A percentile compares a stretch with the other conserved stretches of the same genome.
These are phyloP conservation scores for Drosophila malerkotliana DNA, from an alignment of 1,140 invertebrate genomes.

Conservation along the genomic window DNA sequence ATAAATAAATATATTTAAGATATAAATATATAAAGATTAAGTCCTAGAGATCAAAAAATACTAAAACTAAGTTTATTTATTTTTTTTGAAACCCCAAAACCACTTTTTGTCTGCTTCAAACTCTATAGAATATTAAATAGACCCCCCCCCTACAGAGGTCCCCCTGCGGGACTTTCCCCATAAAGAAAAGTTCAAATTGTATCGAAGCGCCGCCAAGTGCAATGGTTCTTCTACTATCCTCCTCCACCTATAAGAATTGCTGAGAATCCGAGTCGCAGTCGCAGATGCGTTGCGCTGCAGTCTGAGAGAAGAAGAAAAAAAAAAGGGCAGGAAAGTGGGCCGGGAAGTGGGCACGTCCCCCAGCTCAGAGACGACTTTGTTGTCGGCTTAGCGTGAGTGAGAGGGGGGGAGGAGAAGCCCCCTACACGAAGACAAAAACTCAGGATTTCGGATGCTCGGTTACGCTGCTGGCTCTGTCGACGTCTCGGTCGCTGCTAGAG, in stretches of 20 bases:
- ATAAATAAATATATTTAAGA: too few species aligned
- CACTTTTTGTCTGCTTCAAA: too few species aligned
- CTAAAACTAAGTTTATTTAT: too few species aligned
- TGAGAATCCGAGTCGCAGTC: conserved; percentile 32
- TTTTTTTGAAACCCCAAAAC: too few species aligned
- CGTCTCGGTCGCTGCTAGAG: conserved; percentile 15
- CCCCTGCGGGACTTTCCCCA: conserved; percentile 37
- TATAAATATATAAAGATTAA: too few species aligned
- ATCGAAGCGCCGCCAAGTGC: conserved; percentile 67
- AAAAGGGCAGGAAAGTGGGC: conserved; percentile 18
- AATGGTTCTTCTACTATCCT: conserved; percentile 9
- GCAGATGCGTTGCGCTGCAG: conserved; percentile 45
- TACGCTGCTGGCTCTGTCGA: conserved; percentile 22
- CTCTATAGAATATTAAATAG: too few species aligned
- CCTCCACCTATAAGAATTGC: conserved; percentile 8
- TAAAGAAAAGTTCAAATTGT: conserved; percentile 79
- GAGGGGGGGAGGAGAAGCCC: conserved; percentile 28
- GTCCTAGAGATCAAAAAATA: too few species aligned
- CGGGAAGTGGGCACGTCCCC: conserved; percentile 10
- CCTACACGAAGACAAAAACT: conserved; percentile 53
- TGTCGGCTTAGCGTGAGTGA: conserved; percentile 20
- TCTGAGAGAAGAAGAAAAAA: conserved; percentile 21
- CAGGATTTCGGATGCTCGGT: conserved; percentile 25
- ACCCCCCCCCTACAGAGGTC: too few species aligned
- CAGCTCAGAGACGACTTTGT: conserved; percentile 34